Percentiles rank a stretch among this genome's conserved stretches.
These are phyloP conservation scores for Acleris holmiana DNA, from an alignment of 2,888 invertebrate genomes.

Conservation along the genomic window DNA sequence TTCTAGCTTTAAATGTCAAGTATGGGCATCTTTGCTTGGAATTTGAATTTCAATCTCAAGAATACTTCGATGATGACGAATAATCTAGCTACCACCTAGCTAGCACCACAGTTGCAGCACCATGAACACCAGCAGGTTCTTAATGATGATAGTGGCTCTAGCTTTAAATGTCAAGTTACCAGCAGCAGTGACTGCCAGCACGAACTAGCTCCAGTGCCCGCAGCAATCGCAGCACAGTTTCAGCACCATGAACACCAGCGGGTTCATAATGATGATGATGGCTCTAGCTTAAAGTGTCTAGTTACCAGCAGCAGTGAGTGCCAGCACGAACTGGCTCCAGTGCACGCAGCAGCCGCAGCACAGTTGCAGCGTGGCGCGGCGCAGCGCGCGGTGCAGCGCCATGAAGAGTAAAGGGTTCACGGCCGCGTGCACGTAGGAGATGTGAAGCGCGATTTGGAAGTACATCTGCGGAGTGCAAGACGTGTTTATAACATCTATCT, in stretches of 20 bases:
- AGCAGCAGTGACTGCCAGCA: constrained; percentile 80
- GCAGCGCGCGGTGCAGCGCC: constrained; percentile 89
- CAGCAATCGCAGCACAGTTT: constrained; percentile 91
- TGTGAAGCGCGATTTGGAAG: constrained; percentile 92
- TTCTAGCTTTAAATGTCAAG: no score
- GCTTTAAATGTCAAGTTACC: constrained; percentile 51
- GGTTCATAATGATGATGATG: no score
- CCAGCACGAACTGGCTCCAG: constrained; percentile 85
- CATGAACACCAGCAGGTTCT: no score
- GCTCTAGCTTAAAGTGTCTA: no score
- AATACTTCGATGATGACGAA: no score
- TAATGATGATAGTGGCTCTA: no score
- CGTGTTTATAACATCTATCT: no score
- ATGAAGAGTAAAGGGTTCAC: constrained; percentile 93
- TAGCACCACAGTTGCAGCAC: constrained; percentile 86
- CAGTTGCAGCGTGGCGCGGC: constrained; percentile 88
- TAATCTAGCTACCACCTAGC: no score
- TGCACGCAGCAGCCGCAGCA: constrained; percentile 90
- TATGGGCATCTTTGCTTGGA: no score
- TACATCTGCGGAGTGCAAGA: constrained; percentile 64
- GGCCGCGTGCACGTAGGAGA: constrained; percentile 94
- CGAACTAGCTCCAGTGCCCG: constrained; percentile 86
- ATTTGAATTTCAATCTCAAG: no score
- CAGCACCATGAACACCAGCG: constrained; percentile 49
- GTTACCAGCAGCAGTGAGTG: constrained; percentile 78